Evolutionary conservation across 1,140 invertebrate species (phyloP).

Genomic region (Aphidius ervi): DNA sequence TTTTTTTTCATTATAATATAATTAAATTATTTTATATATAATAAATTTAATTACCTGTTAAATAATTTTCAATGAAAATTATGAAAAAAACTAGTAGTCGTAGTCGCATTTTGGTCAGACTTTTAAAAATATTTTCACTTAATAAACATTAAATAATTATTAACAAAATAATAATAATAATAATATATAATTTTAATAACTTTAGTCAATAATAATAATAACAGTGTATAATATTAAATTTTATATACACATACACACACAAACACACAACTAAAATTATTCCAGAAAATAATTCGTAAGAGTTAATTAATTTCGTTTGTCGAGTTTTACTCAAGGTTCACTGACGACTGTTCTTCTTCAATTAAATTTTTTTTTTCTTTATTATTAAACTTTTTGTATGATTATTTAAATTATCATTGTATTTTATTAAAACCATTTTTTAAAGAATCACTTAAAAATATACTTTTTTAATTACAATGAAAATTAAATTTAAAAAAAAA

Average conservation of each 20-base stretch:
- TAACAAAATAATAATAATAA: background rate
- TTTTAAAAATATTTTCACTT: background rate
- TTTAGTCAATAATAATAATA: no score
- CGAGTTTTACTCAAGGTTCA: slow-evolving; percentile 19
- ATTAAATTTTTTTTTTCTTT: slow-evolving; percentile 7
- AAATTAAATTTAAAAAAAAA: no score
- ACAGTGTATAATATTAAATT: no score
- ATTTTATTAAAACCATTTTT: no score
- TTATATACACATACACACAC: no score
- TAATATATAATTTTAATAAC: background rate
- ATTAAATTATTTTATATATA: background rate
- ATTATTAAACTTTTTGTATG: background rate
- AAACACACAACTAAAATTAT: background rate
- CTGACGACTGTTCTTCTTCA: slow-evolving; percentile 12
- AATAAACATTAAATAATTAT: background rate
- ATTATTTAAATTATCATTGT: no score
- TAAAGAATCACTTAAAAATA: no score
- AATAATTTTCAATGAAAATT: background rate
- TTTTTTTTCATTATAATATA: background rate
- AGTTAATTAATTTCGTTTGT: slow-evolving; percentile 25
- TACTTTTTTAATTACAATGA: no score
- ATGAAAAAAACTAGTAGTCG: slow-evolving; percentile 23
- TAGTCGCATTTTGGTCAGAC: slow-evolving; percentile 34
- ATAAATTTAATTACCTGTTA: slow-evolving; percentile 27
- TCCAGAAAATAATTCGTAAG: slow-evolving; percentile 26